These are phyloP conservation scores for Maconellicoccus hirsutus DNA, from an alignment of 1,140 invertebrate genomes.

Conservation along the genomic window DNA sequence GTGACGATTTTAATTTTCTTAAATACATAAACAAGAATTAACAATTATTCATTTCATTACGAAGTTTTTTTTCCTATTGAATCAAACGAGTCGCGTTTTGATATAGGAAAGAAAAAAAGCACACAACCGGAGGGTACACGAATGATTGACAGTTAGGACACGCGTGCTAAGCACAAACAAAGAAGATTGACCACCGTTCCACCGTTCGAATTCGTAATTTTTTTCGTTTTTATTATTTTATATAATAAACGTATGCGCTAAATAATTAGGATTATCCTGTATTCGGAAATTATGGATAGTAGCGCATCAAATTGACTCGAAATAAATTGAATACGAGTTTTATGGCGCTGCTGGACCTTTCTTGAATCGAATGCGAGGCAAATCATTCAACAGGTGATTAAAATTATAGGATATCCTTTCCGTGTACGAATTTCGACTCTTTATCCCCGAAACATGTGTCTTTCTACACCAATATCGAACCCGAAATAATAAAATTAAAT, in stretches of 20 bases:
- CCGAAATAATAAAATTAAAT: neutral
- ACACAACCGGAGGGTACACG: neutral
- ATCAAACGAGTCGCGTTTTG: slow-evolving; percentile 1
- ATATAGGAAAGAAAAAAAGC: neutral
- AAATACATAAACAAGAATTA: slow-evolving; percentile 10
- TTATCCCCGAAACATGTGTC: neutral
- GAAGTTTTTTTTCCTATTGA: neutral
- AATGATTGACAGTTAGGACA: slow-evolving; percentile 20
- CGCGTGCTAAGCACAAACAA: slow-evolving; percentile 20
- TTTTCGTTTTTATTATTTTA: neutral
- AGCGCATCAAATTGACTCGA: slow-evolving; percentile 17
- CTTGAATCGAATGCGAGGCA: neutral
- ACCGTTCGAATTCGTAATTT: slow-evolving; percentile 1
- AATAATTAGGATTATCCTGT: slow-evolving; percentile 22
- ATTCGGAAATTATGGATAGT: slow-evolving; percentile 11
- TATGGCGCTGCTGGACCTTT: neutral
- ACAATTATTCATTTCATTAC: slow-evolving; percentile 10
- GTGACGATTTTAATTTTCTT: slow-evolving; percentile 17
- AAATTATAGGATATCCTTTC: slow-evolving; percentile 8
- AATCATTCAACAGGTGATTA: neutral
- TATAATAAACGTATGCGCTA: slow-evolving; percentile 9
- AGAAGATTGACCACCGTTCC: slow-evolving; percentile 16
- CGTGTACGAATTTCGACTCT: neutral
- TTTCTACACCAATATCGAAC: neutral
- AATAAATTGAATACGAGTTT: neutral